Conservation (phyloP, 2,113 vertebrate genomes). For the Acanthisitta chloris region DNA sequence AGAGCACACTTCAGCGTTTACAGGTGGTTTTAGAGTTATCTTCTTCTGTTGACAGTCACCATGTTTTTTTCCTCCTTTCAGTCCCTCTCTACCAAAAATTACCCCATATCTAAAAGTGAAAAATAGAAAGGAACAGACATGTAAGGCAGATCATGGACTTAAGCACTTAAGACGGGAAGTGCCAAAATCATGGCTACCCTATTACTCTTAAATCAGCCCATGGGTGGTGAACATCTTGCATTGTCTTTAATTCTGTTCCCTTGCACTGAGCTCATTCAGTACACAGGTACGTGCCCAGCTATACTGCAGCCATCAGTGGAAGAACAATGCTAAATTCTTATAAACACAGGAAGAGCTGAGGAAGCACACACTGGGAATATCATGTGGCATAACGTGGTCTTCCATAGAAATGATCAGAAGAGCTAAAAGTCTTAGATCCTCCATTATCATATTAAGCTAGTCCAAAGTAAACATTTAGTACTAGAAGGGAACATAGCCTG, state of each 20-base stretch:
- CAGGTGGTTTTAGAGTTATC: neutral
- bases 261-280: neutral
- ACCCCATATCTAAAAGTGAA: neutral
- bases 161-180: neutral
- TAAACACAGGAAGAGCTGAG: neutral
- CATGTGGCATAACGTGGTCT: neutral
- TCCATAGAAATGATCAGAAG: neutral
- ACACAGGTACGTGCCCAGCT: neutral
- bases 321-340: neutral
- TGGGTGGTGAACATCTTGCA: fast-evolving
- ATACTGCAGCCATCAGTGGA: neutral
- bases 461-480: neutral
- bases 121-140: neutral
- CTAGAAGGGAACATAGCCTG: neutral
- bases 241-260: neutral
- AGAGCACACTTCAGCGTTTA: neutral
- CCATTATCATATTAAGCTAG: neutral
- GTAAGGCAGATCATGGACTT: neutral
- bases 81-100: neutral
- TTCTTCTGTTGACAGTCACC: neutral
- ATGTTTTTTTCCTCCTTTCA: neutral
- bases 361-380: neutral
- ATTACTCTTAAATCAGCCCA: neutral
- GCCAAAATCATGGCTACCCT: neutral
- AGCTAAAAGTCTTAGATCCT: neutral